Percentiles rank a stretch among this genome's conserved stretches.
These are phyloP conservation scores for Sphenodon punctatus DNA, from an alignment of 2,797 vertebrate species.

Conservation along the genomic window DNA sequence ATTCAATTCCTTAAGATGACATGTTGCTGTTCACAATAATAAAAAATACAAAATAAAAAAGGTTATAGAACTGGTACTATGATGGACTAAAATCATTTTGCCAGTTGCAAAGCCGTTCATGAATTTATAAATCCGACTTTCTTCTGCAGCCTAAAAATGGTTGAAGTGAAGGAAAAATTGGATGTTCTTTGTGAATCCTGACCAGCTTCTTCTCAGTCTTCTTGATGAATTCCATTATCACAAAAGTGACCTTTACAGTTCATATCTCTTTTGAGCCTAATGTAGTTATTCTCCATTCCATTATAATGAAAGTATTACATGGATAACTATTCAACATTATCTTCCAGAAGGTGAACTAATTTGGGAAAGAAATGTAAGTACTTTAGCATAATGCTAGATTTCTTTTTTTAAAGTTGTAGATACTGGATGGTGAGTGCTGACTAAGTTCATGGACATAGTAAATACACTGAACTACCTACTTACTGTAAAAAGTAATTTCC, in stretches of 20 bases:
- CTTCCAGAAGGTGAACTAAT: conserved; percentile 70
- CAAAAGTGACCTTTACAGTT: conserved; percentile 73
- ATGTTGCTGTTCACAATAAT: not conserved
- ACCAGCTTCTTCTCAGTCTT: conserved; percentile 37
- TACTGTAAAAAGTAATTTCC: conserved; percentile 49
- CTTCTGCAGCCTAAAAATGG: conserved; percentile 46
- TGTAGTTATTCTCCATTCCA: conserved; percentile 68
- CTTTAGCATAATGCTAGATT: conserved; percentile 50
- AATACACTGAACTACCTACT: conserved; percentile 33
- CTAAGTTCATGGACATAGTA: conserved; percentile 42
- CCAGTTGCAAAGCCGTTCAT: conserved; percentile 41
- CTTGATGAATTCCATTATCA: conserved; percentile 74
- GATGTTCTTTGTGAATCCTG: conserved; percentile 61
- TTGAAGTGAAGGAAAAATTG: conserved; percentile 45
- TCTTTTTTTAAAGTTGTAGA: conserved; percentile 48
- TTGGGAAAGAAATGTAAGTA: conserved; percentile 68
- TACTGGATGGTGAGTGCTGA: conserved; percentile 12
- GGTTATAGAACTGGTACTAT: conserved; percentile 18
- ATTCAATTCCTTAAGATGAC: conserved; percentile 55
- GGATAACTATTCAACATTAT: conserved; percentile 68
- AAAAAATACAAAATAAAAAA: too few species aligned
- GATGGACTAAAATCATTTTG: conserved; percentile 44
- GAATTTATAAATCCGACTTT: conserved; percentile 55
- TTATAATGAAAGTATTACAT: conserved; percentile 76
- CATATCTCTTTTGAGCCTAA: conserved; percentile 66